Percentiles rank a stretch among this genome's conserved stretches.
These are phyloP conservation scores for Drosophila villosipedis DNA, from an alignment of 2,888 invertebrate species.

Conservation along the genomic window DNA sequence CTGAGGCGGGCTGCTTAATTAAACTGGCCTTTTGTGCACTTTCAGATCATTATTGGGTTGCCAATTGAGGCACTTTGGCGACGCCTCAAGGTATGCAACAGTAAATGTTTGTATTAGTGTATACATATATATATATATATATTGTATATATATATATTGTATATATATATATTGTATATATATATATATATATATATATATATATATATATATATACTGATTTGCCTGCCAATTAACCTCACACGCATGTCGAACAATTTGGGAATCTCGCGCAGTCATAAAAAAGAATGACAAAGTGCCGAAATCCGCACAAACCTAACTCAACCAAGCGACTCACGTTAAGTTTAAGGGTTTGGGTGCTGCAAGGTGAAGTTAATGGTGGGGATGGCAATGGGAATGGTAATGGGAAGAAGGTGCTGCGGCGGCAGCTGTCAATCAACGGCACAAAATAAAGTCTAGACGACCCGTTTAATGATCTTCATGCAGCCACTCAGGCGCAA, in stretches of 20 bases:
- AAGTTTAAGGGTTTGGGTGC: neutral
- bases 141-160: no score
- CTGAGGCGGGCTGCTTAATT: conserved; percentile 17
- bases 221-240: conserved; percentile 62
- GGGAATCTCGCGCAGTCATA: conserved; percentile 39
- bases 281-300: conserved; percentile 56
- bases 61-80: conserved; percentile 1
- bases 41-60: conserved; percentile 6
- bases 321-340: conserved; percentile 1
- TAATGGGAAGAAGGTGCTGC: neutral
- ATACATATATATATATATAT: neutral
- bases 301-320: conserved; percentile 28
- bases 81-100: conserved; percentile 53
- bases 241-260: conserved; percentile 52
- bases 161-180: neutral
- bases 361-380: neutral
- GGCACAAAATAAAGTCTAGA: conserved; percentile 64
- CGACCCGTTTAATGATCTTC: conserved; percentile 68
- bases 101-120: neutral
- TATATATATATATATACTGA: conserved; percentile 15
- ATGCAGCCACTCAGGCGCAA: conserved; percentile 15
- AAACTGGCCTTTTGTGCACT: conserved; percentile 27
- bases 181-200: neutral
- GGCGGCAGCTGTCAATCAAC: conserved; percentile 63
- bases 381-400: no score